Evolutionary conservation across 1,140 invertebrate species (phyloP), one percentile per base, ranked within the genome.

Genomic region (Heliconius himera): DNA sequence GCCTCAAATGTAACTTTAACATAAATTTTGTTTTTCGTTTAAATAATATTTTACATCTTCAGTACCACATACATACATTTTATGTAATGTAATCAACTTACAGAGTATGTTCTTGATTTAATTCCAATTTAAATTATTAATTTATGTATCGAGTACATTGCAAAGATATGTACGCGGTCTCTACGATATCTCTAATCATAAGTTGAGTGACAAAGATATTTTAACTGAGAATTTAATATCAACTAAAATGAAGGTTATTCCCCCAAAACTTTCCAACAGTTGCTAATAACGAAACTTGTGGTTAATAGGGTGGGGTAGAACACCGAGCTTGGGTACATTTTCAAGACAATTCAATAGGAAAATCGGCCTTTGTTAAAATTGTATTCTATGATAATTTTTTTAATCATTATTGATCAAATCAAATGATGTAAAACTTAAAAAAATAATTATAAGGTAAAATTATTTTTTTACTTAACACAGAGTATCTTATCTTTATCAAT

Each of bases 191-290:
- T 66, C 60, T 26, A 29, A 66, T 29, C 74, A 26, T 60, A 76
- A 74, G 70, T 72, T 38, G 54, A 71, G 41, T 71, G 78, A 73
- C 77, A 78, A 66, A 73, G 71, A 78, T 71, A 72, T 75, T 72
- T 81, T 33, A 74, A 81, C 54, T 89, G 89, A 89, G 87, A 91
- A 89, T 90, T 90, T 91, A 90, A 91, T 91, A 89, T 90, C 79
- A 92, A 92, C 87, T 92, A 89, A 91, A 92, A 90, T 91, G 85
- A 90, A 91, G 88, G 90, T 91, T 88, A 91, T 90, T 90, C 89
- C 85, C 84, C 88, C 88, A 87, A 88, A 91, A 92, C 88, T 93
- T 92, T 90, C 84, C 82, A 89, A 87, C 88, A 90, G 90, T 88
- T 83, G 87, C 87, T 91, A 90, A 91, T 93, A 93, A 91, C 89